phyloP scores from a whole-genome alignment of 2,888 invertebrate species.

The Hydrotaea diabolus region DNA sequence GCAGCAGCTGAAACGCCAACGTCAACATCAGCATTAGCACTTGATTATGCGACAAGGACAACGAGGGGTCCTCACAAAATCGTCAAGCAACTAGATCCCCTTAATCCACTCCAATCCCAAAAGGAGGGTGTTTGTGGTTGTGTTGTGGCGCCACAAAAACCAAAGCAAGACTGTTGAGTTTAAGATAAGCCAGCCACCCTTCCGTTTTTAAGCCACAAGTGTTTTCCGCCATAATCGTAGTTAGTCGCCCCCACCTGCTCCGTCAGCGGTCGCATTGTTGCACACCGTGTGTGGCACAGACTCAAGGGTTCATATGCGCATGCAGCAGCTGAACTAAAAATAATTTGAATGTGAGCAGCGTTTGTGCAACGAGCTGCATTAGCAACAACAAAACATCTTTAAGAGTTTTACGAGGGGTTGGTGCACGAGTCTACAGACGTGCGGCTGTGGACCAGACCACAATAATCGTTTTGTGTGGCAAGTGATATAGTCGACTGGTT shows the following conservation, averaged over 20 bases:
- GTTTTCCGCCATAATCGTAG: not conserved
- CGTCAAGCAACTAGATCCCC: not conserved
- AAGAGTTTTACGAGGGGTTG: not conserved
- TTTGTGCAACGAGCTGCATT: constrained; percentile 13
- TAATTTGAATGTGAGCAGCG: not conserved
- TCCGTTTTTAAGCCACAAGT: not conserved
- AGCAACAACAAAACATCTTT: not conserved
- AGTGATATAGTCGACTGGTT: not conserved
- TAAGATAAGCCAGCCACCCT: not conserved
- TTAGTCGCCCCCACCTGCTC: not conserved
- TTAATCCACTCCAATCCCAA: not conserved
- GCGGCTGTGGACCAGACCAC: no score
- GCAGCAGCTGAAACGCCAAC: constrained; percentile 15
- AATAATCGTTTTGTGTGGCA: not conserved
- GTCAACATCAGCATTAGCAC: constrained; percentile 9
- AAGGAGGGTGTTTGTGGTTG: no score
- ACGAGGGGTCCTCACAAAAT: constrained; percentile 26
- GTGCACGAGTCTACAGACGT: not conserved
- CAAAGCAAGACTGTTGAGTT: constrained; percentile 49
- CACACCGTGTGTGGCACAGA: not conserved
- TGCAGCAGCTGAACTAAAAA: not conserved
- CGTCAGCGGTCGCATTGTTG: not conserved
- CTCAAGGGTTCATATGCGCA: no score
- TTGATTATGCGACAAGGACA: constrained; percentile 41
- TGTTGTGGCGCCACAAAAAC: not conserved